Base-by-base conservation (phyloP, 1,140 invertebrate species). In the Platyscapa corneri region DNA sequence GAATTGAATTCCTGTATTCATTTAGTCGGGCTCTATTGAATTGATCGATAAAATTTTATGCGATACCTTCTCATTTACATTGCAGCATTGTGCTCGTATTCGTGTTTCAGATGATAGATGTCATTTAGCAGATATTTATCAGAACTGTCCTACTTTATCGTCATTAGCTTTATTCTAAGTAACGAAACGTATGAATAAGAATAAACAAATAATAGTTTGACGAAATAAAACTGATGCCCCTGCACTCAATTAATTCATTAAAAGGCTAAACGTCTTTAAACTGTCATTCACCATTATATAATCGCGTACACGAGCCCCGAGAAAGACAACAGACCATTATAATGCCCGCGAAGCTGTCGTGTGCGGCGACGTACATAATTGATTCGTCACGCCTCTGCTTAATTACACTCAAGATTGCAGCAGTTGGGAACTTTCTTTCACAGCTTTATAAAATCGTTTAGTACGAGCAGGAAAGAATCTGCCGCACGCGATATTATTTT, bases 341-440 rank as follows among this genome's bases (percentile, higher is more conserved):
- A 39, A n/a, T 56, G 23, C 18, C 37, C 30, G 30, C 32, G 34
- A 60, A 37, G 53, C 6, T 60, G 34, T 78, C 16, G 12, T 39
- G 10, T 37, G 34, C 32, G 53, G 32, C 16, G 49, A 34, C 34
- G 32, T 56, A 64, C 49, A 49, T 78, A 79, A 84, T 80, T 79
- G 83, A 84, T 84, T 84, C 65, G 74, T 72, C 42, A 80, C 76
- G 83, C 76, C 46, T 72, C 65, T 60, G 46, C 72, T 84, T 84
- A 79, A 84, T 79, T 79, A 65, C 34, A 78, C n/a, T 0, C 32
- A 64, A 64, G 75, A 77, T 77, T 53, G 53, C 75, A 27, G 46
- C 39, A 72, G 23, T n/a, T 60, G 39, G 65, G 42, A 56, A 60
- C 67, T 82, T 70, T 74, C 75, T 49, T 53, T 77, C 32, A 6